These are phyloP conservation scores for Temnothorax longispinosus DNA, from an alignment of 1,140 invertebrate genomes.

Conservation along the genomic window DNA sequence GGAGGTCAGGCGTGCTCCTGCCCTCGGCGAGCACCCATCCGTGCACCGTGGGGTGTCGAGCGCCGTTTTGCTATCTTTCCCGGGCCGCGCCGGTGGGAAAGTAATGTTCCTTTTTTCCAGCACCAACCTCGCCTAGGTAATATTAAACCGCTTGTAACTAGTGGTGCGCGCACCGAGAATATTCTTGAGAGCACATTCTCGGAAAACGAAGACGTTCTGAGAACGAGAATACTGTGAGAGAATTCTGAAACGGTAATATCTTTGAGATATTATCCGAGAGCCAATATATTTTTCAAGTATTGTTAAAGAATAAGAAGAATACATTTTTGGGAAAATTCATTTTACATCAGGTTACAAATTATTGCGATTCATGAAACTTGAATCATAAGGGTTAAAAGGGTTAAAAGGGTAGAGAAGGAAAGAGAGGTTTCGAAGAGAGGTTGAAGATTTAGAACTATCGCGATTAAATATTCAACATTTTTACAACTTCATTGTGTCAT, in stretches of 20 bases:
- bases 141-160: conserved; percentile 47
- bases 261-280: not conserved
- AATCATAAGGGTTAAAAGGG: not conserved
- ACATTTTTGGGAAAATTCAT: not conserved
- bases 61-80: conserved; percentile 67
- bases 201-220: conserved; percentile 27
- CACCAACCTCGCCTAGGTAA: not conserved
- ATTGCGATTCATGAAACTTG: not conserved
- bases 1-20: conserved; percentile 83
- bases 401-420: not conserved
- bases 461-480: not conserved
- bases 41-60: conserved; percentile 79
- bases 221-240: conserved; percentile 17
- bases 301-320: not conserved
- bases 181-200: conserved; percentile 3
- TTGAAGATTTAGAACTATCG: not conserved
- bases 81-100: conserved; percentile 15
- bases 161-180: conserved; percentile 25
- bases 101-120: conserved; percentile 38
- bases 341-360: not conserved
- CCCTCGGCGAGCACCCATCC: conserved; percentile 77
- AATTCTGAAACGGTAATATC: not conserved
- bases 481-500: not conserved
- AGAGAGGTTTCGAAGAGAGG: too few species aligned
- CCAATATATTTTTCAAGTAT: not conserved